Percentiles rank a stretch among this genome's conserved stretches.
phyloP scores from a whole-genome alignment of 2,888 invertebrate genomes.

The Agrochola lota region DNA sequence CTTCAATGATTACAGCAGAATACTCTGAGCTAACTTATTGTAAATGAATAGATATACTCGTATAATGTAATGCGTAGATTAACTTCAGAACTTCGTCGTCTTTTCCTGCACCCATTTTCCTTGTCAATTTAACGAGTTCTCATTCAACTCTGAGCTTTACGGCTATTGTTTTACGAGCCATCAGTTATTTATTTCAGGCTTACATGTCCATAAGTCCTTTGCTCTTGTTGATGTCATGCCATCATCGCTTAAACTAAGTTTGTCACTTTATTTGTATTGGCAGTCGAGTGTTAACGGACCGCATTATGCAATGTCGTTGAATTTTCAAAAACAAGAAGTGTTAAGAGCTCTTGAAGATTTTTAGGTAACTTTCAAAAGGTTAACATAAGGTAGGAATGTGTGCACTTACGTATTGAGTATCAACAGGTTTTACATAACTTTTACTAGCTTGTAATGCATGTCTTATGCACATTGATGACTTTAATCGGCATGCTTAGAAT shows the following conservation, averaged over 20 bases:
- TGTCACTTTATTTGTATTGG: slow-evolving; percentile 65
- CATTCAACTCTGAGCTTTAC: slow-evolving; percentile 46
- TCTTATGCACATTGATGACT: slow-evolving; percentile 23
- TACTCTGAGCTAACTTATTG: slow-evolving; percentile 26
- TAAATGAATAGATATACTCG: slow-evolving; percentile 44
- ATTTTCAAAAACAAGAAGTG: slow-evolving; percentile 29
- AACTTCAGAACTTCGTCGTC: slow-evolving; percentile 27
- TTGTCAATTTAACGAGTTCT: slow-evolving; percentile 29
- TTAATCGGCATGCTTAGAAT: slow-evolving; percentile 28
- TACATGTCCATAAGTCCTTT: slow-evolving; percentile 6
- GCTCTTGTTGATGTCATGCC: slow-evolving; percentile 6
- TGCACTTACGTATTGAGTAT: slow-evolving; percentile 10
- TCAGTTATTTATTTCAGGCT: slow-evolving; percentile 8
- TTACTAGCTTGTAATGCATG: slow-evolving; percentile 30
- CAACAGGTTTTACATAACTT: slow-evolving; percentile 40
- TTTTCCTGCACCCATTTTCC: slow-evolving; percentile 50
- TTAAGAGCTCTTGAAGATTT: slow-evolving; percentile 32
- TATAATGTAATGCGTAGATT: slow-evolving; percentile 39
- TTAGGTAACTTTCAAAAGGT: slow-evolving; percentile 42
- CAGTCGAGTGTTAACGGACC: slow-evolving; percentile 58
- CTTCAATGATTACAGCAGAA: slow-evolving; percentile 41
- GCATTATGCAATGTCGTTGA: slow-evolving; percentile 57
- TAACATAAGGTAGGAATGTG: slow-evolving; percentile 37
- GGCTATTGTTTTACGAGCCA: slow-evolving; percentile 19
- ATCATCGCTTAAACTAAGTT: slow-evolving; percentile 14